These are phyloP conservation scores for Pangasius larnaudii DNA, from an alignment of 2,797 vertebrate genomes.

Conservation along the genomic window DNA sequence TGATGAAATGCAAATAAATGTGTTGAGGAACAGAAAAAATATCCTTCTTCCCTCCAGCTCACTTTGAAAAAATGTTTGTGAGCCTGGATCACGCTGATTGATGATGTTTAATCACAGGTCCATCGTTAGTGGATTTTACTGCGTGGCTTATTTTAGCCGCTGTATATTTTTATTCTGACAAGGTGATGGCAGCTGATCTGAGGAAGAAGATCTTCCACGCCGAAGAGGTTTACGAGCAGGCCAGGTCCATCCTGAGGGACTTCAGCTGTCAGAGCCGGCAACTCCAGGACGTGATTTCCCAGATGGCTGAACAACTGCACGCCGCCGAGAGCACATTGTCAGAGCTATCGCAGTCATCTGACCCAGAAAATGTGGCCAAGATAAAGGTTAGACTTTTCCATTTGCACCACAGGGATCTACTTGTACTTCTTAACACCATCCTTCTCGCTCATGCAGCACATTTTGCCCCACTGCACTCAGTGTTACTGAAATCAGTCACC, in stretches of 20 bases:
- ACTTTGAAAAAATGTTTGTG: no score
- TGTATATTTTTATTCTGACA: slow-evolving; percentile 34
- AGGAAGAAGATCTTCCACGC: slow-evolving; percentile 88
- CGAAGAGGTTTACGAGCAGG: slow-evolving; percentile 84
- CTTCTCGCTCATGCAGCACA: neutral
- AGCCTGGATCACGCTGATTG: neutral
- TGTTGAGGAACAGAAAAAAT: neutral
- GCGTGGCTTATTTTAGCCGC: neutral
- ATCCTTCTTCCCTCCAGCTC: no score
- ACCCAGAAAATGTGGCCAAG: slow-evolving; percentile 81
- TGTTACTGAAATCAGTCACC: neutral
- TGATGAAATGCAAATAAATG: neutral
- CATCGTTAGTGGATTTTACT: neutral
- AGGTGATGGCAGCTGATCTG: slow-evolving; percentile 90
- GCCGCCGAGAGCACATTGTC: slow-evolving; percentile 80
- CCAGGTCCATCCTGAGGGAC: slow-evolving; percentile 85
- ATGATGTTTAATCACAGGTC: neutral
- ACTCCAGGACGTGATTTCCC: slow-evolving; percentile 83
- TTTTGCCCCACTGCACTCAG: neutral
- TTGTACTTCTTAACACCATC: neutral
- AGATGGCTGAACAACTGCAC: slow-evolving; percentile 79
- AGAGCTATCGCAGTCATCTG: slow-evolving; percentile 71
- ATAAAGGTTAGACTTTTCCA: slow-evolving; percentile 78
- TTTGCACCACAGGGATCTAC: slow-evolving; percentile 10
- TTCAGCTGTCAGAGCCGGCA: slow-evolving; percentile 85